Base-by-base conservation (phyloP, 1,140 invertebrate genomes). In the Brachionus paranguensis region DNA sequence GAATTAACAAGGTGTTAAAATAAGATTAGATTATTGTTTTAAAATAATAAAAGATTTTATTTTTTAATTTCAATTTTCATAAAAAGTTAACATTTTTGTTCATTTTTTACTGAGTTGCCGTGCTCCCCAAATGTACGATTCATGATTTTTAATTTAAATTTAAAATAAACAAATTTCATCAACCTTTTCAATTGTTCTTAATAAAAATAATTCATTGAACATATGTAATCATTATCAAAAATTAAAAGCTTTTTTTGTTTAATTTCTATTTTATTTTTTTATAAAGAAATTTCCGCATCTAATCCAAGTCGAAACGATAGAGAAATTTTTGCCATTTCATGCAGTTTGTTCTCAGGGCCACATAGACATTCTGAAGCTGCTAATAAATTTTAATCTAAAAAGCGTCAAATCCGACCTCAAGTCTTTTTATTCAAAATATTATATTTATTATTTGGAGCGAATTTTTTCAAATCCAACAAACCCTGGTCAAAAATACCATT, bases 261-360 rank as follows among this genome's bases (percentile, higher is more conserved):
- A 64, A 10, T 12, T 83, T 70, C 4, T 6, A n/a, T 1, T 43
- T 83, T 65, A 41, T 43, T 81, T 14, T 60, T 11, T 24, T 64
- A 41, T 1, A 27, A 60, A 93, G 91, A 91, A 90, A 88, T 93
- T 92, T 87, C 92, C 92, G 24, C 89, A 91, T 78, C 87, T 93
- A 47, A 89, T 92, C 7, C 90, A 93, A 90, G 92, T 93, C 86
- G 91, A 93, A 55, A 98, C 96, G 0, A 94, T 97, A 1, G 96
- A 98, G 88, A 93, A 93, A 86, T 95, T 95, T 94, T 89, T 97
- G 64, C 95, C 96, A 0, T 91, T 98, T 29, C 96, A 98, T 90
- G 95, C 95, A 6, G 95, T 95, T 45, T 94, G 93, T 85, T 95
- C 96, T 84, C 95, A 95, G 87, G 94, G 94, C 3, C 95, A 97